Percentiles rank a stretch among this genome's conserved stretches.
Conservation (phyloP, 2,888 invertebrate species). For the Ditula angustiorana region DNA sequence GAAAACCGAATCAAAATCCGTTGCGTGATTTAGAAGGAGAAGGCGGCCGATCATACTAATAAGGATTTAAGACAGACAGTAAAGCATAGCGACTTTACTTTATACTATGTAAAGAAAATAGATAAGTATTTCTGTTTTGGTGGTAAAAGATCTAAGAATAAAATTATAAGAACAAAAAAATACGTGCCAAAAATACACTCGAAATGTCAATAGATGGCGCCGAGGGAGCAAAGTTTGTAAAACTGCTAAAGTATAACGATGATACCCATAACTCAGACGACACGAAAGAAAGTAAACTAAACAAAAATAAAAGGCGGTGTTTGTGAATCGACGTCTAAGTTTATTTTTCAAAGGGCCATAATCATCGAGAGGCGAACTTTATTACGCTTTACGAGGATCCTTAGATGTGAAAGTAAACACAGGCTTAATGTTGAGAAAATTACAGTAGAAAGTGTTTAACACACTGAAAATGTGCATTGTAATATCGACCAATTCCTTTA, state of each 20-base stretch:
- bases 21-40: too few relatives aligned
- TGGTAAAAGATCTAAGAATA: conserved; percentile 10
- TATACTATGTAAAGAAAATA: too few relatives aligned
- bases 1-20: too few relatives aligned
- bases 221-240: conserved; percentile 53
- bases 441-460: conserved; percentile 13
- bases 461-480: neutral
- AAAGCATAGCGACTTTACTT: too few relatives aligned
- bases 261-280: conserved; percentile 68
- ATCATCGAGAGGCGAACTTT: conserved; percentile 76
- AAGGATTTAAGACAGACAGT: too few relatives aligned
- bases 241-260: conserved; percentile 67
- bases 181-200: conserved; percentile 41
- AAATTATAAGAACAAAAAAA: conserved; percentile 44
- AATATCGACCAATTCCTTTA: too few relatives aligned
- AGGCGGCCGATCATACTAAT: too few relatives aligned
- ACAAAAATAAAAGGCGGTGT: conserved; percentile 73
- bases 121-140: too few relatives aligned
- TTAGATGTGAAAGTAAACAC: conserved; percentile 41
- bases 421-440: conserved; percentile 12
- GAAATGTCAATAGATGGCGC: conserved; percentile 63
- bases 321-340: conserved; percentile 70
- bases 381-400: conserved; percentile 50
- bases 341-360: conserved; percentile 77
- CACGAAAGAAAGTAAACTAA: conserved; percentile 66